Evolutionary conservation across 2,797 vertebrate genomes (phyloP).

Genomic region (Pseudocheirus occidentalis): DNA sequence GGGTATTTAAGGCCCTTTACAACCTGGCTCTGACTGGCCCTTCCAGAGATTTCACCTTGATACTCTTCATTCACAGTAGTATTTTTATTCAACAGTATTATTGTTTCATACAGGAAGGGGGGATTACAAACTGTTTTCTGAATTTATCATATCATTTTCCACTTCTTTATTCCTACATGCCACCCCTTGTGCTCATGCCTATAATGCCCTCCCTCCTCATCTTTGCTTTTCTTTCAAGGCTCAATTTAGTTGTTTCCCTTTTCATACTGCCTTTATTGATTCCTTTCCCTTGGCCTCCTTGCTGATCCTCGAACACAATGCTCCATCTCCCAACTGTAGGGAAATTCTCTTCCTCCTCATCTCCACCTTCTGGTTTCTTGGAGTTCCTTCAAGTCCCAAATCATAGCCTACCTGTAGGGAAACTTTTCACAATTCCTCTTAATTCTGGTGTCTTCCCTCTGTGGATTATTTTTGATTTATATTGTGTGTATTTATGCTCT

Average conservation of each 20-base stretch:
- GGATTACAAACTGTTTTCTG: neutral
- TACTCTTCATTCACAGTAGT: neutral
- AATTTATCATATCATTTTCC: neutral
- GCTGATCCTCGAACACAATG: neutral
- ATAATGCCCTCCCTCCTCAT: neutral
- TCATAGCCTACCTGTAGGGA: neutral
- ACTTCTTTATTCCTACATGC: neutral
- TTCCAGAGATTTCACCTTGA: neutral
- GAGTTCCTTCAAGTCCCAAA: neutral
- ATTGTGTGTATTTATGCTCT: neutral
- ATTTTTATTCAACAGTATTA: neutral
- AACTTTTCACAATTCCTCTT: neutral
- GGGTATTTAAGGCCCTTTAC: neutral
- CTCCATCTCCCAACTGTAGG: neutral
- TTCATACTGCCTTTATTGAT: neutral
- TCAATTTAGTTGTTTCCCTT: neutral
- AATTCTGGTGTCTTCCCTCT: neutral
- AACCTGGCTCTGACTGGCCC: neutral
- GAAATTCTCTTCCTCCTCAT: neutral
- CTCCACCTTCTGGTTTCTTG: neutral
- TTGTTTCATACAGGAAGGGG: neutral
- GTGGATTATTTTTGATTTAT: neutral
- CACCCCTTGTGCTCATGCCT: neutral
- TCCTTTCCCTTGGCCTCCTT: neutral
- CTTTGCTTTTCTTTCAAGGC: neutral